phyloP scores from a whole-genome alignment of 2,888 invertebrate species.

The Monoplex corrugatus region DNA sequence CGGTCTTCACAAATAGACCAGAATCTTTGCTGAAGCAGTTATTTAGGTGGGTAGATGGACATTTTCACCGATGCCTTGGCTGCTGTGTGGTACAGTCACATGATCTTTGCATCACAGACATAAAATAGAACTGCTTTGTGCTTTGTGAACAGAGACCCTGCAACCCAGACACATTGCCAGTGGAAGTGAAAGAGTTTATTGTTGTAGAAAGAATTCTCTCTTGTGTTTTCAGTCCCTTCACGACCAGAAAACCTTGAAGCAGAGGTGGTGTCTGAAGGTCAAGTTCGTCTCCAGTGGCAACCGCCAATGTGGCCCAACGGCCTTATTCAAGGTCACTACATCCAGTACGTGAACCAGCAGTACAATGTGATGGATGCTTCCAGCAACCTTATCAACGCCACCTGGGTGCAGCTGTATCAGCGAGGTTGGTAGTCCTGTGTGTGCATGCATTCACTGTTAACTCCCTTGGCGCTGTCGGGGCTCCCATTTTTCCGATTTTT shows the following conservation, averaged over 20 bases:
- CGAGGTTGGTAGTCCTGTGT: slow-evolving; percentile 36
- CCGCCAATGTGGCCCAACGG: slow-evolving; percentile 40
- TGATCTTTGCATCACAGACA: too few relatives aligned
- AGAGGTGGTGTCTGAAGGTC: slow-evolving; percentile 40
- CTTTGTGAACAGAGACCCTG: too few relatives aligned
- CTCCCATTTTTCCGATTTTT: too few relatives aligned
- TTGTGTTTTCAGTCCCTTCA: slow-evolving; percentile 22
- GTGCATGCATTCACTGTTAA: too few relatives aligned
- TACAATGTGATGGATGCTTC: not conserved
- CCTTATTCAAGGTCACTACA: slow-evolving; percentile 37
- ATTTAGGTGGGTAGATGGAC: too few relatives aligned
- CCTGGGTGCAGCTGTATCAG: slow-evolving; percentile 49
- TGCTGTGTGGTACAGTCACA: too few relatives aligned
- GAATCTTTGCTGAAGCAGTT: too few relatives aligned
- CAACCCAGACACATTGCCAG: too few relatives aligned
- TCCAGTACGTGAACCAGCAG: slow-evolving; percentile 28
- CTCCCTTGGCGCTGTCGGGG: too few relatives aligned
- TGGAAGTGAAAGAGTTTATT: not conserved
- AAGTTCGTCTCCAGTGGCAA: slow-evolving; percentile 42
- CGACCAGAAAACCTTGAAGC: slow-evolving; percentile 42
- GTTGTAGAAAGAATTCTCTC: not conserved
- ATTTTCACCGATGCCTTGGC: too few relatives aligned
- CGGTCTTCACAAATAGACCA: too few relatives aligned
- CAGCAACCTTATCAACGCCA: not conserved
- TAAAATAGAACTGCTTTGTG: too few relatives aligned